phyloP scores from a whole-genome alignment of 2,797 vertebrate genomes.

The Rhinoraja longicauda region DNA sequence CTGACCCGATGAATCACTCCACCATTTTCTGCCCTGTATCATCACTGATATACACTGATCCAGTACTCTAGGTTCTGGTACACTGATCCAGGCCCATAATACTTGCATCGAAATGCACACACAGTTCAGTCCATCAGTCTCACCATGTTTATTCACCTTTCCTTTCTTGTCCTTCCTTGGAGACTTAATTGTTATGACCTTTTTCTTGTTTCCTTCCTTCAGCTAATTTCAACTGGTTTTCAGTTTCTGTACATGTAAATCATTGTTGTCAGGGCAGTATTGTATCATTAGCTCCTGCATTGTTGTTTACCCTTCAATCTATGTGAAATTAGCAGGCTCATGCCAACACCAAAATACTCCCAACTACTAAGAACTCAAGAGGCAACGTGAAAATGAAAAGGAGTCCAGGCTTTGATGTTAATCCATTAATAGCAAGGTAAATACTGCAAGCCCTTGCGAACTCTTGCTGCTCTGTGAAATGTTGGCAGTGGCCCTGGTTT shows the following conservation, averaged over 20 bases:
- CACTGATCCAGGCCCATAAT: too few relatives aligned
- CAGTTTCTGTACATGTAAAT: too few relatives aligned
- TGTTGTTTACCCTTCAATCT: background rate
- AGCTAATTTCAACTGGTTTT: background rate
- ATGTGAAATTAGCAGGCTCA: background rate
- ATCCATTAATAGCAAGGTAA: slow-evolving; percentile 39
- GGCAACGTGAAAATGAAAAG: slow-evolving; percentile 43
- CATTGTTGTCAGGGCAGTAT: background rate
- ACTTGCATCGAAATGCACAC: background rate
- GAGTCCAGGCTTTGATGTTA: slow-evolving; percentile 45
- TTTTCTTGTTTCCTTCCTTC: too few relatives aligned
- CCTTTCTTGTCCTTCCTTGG: background rate
- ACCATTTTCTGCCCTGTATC: too few relatives aligned
- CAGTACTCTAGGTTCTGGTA: too few relatives aligned
- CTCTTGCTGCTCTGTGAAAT: background rate
- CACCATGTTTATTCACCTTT: too few relatives aligned
- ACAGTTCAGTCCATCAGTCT: too few relatives aligned
- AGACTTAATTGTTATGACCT: too few relatives aligned
- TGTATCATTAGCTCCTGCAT: background rate
- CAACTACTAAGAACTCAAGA: slow-evolving; percentile 50
- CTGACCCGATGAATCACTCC: too few relatives aligned
- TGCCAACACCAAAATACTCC: slow-evolving; percentile 48
- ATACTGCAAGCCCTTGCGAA: slow-evolving; percentile 47
- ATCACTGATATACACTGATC: too few relatives aligned
- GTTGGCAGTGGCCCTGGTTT: slow-evolving; percentile 16